Evolutionary conservation across 2,888 invertebrate genomes (phyloP).

Genomic region (Macaria notata): DNA sequence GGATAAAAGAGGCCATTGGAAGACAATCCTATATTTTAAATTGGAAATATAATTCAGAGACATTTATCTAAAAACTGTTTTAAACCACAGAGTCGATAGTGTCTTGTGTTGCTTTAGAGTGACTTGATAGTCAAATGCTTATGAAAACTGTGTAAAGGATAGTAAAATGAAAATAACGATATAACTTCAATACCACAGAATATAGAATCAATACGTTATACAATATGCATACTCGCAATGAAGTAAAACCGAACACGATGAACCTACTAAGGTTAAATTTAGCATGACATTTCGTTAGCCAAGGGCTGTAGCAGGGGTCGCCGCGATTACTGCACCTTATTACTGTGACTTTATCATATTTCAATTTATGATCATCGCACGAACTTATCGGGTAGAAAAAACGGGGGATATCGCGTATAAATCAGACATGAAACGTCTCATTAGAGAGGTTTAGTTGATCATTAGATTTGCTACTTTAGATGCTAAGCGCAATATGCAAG

Average conservation of each 20-base stretch:
- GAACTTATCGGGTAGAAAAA: slow-evolving; percentile 78
- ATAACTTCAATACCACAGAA: too few species aligned
- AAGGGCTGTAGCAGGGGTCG: slow-evolving; percentile 58
- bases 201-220: too few species aligned
- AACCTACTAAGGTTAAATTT: slow-evolving; percentile 36
- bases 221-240: slow-evolving; percentile 1
- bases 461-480: slow-evolving; percentile 2
- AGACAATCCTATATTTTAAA: slow-evolving; percentile 13
- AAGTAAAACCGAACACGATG: slow-evolving; percentile 22
- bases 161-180: too few species aligned
- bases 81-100: not conserved
- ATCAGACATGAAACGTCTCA: slow-evolving; percentile 76
- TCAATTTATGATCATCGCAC: slow-evolving; percentile 81
- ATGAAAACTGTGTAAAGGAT: too few species aligned
- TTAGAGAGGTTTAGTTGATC: slow-evolving; percentile 44
- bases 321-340: slow-evolving; percentile 70
- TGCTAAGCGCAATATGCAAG: too few species aligned
- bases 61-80: not conserved
- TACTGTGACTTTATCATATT: slow-evolving; percentile 80
- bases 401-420: slow-evolving; percentile 70
- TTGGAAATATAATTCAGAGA: slow-evolving; percentile 7
- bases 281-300: slow-evolving; percentile 46
- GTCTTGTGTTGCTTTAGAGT: too few species aligned
- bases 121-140: too few species aligned
- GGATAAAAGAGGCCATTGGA: slow-evolving; percentile 44